Evolutionary conservation across 1,140 invertebrate genomes (phyloP).

Genomic region (Rhopalosiphum padi): DNA sequence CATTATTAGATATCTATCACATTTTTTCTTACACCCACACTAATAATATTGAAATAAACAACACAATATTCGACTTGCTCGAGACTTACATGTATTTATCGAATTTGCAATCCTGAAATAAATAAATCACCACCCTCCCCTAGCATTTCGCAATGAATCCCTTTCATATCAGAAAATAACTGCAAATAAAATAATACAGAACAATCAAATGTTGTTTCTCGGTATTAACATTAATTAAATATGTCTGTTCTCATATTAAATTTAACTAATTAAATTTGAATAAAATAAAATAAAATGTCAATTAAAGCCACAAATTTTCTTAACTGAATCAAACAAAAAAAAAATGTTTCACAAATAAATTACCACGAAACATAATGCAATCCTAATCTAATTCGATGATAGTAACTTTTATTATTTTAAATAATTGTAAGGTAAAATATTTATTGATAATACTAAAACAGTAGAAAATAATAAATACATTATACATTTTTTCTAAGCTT

Average conservation of each 20-base stretch:
- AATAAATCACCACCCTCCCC: not conserved
- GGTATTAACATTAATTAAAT: not conserved
- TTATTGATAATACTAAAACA: not conserved
- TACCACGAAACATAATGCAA: not conserved
- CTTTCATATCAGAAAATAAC: not conserved
- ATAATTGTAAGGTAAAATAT: not conserved
- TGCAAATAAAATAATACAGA: not conserved
- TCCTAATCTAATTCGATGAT: not conserved
- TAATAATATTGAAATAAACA: not conserved
- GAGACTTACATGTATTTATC: not conserved
- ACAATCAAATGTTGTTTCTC: not conserved
- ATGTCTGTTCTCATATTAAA: not conserved
- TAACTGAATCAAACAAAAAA: not conserved
- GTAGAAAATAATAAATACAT: not conserved
- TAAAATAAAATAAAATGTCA: not conserved
- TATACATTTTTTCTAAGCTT: not conserved
- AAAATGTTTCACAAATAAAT: not conserved
- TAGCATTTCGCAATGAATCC: not conserved
- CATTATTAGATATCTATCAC: not conserved
- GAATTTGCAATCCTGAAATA: not conserved
- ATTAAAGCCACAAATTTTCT: not conserved
- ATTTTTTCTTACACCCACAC: not conserved
- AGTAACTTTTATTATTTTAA: not conserved
- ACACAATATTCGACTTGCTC: not conserved
- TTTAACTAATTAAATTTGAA: not conserved